phyloP scores from a whole-genome alignment of 2,888 invertebrate species.

The Sarcophaga variegata region DNA sequence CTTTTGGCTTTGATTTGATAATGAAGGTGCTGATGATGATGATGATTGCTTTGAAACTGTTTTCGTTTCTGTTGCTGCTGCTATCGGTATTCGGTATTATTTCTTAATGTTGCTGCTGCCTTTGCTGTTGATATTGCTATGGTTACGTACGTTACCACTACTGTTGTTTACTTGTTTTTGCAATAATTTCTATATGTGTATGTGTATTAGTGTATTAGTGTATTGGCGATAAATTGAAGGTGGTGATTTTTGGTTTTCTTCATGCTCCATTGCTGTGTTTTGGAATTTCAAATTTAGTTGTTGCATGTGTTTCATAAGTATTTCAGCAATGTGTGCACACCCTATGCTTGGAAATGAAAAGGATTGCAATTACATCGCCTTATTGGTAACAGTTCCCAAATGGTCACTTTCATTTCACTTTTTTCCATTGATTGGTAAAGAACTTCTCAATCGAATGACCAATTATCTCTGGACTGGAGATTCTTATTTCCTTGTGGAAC shows the following conservation, averaged over 20 bases:
- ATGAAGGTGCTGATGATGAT: slow-evolving; percentile 27
- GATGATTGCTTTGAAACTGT: slow-evolving; percentile 22
- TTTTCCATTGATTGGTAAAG: too few species aligned
- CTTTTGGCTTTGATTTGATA: slow-evolving; percentile 57
- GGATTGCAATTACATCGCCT: not conserved
- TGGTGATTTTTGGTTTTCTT: slow-evolving; percentile 57
- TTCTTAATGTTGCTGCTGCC: slow-evolving; percentile 23
- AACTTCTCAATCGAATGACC: too few species aligned
- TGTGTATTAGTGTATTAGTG: not conserved
- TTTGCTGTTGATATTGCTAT: slow-evolving; percentile 3
- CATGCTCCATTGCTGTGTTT: slow-evolving; percentile 38
- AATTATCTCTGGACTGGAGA: too few species aligned
- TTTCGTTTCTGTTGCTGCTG: slow-evolving; percentile 1
- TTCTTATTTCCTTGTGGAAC: too few species aligned
- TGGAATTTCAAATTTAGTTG: slow-evolving; percentile 2
- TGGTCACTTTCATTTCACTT: too few species aligned
- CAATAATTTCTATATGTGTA: not conserved
- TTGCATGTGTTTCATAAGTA: slow-evolving; percentile 1
- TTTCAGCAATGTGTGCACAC: not conserved
- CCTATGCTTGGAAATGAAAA: not conserved
- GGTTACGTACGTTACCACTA: not conserved
- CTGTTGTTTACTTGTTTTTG: not conserved
- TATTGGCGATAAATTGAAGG: slow-evolving; percentile 56
- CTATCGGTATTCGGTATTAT: not conserved
- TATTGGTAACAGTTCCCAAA: too few species aligned